Base-by-base conservation (phyloP, 2,797 vertebrate genomes). In the Malurus leucopterus region DNA sequence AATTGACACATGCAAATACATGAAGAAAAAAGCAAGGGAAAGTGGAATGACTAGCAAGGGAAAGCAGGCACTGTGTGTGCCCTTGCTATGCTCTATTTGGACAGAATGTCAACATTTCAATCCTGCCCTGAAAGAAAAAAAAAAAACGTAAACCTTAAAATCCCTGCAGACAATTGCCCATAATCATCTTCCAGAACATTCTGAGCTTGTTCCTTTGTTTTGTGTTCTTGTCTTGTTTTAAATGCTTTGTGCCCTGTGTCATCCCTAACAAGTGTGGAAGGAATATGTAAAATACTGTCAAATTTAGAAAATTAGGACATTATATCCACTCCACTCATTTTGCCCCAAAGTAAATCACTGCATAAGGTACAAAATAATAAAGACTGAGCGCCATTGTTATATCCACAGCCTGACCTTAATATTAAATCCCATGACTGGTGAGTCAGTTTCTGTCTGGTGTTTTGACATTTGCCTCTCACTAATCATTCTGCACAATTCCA, bases 381-480 rank as follows among this genome's bases (percentile, higher is more conserved):
- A 86, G 73, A 64, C 78, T 68, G 18, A 77, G 69, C 3, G 22
- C 67, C 76, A 68, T 5, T 87, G 27, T 90, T 90, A 74, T 74
- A 92, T 90, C 51, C 64, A 81, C 41, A 81, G 73, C 46, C 57
- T 91, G 94, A 92, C 93, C 94, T 93, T 91, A 91, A 85, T 88
- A 87, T 81, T 89, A 91, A 95, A 91, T 67, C 53, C 67, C 81
- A 2, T 47, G 85, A 89, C 82, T 90, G 67, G 80, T 95, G 94
- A 95, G 89, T 95, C 93, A 95, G 76, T 91, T 83, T 92, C 87
- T 95, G 93, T 93, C 93, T 95, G 91, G n/a, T 87, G 64, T 89
- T 95, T 90, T 93, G 94, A 89, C 90, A 90, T 92, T 93, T 81
- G 89, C 63, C 55, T 90, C 90, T 93, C 90, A 92, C 82, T 87